phyloP scores from a whole-genome alignment of 2,888 invertebrate genomes.

The Syritta pipiens region DNA sequence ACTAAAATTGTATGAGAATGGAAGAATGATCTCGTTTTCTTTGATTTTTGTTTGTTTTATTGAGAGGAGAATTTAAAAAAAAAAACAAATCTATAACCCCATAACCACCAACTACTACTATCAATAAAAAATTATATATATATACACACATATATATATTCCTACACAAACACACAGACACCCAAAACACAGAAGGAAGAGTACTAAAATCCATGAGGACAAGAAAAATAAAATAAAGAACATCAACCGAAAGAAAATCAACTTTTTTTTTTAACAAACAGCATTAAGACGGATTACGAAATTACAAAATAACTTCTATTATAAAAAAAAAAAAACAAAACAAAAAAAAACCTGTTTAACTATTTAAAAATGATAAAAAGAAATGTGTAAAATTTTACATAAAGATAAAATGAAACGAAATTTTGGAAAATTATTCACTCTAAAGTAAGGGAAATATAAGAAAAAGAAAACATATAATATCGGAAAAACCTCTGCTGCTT shows the following conservation, averaged over 20 bases:
- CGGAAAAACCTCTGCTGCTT: too few species aligned
- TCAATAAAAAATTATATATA: conserved; percentile 26
- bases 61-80: conserved; percentile 52
- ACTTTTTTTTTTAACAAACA: conserved; percentile 21
- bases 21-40: conserved; percentile 72
- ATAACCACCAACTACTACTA: conserved; percentile 22
- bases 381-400: conserved; percentile 21
- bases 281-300: conserved; percentile 31
- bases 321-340: conserved; percentile 9
- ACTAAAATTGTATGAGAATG: conserved; percentile 72
- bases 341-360: conserved; percentile 8
- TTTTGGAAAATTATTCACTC: background rate
- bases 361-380: conserved; percentile 5
- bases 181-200: conserved; percentile 5
- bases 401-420: background rate
- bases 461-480: background rate
- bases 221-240: conserved; percentile 23
- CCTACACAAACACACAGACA: conserved; percentile 29
- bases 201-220: background rate
- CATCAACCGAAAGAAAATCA: conserved; percentile 10
- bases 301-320: conserved; percentile 18
- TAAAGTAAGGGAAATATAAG: too few species aligned
- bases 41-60: conserved; percentile 69
- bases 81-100: conserved; percentile 38
- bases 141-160: too few species aligned